phyloP scores from a whole-genome alignment of 2,888 invertebrate species.

The Marronus borbonicus region DNA sequence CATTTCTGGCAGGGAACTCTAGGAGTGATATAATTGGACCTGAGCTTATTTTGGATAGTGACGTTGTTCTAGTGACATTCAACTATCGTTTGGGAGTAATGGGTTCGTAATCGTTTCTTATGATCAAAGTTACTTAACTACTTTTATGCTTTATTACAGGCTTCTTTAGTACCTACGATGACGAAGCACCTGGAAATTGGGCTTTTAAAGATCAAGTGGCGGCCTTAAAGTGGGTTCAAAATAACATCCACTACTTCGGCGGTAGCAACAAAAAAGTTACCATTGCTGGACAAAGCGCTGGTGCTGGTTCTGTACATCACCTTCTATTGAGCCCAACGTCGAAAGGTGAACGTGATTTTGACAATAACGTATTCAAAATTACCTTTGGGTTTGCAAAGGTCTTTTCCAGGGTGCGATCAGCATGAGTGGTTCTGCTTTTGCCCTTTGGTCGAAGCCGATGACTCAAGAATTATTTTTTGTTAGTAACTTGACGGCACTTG shows the following conservation, averaged over 20 bases:
- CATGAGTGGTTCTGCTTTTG: slow-evolving; percentile 71
- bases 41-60: slow-evolving; percentile 72
- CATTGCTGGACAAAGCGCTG: slow-evolving; percentile 72
- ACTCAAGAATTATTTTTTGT: slow-evolving; percentile 60
- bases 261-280: slow-evolving; percentile 70
- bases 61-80: slow-evolving; percentile 71
- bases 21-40: slow-evolving; percentile 70
- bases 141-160: slow-evolving; percentile 60
- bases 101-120: slow-evolving; percentile 57
- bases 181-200: slow-evolving; percentile 71
- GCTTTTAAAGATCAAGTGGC: slow-evolving; percentile 72
- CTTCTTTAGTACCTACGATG: slow-evolving; percentile 71
- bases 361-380: neutral
- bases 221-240: slow-evolving; percentile 70
- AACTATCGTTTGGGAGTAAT: slow-evolving; percentile 69
- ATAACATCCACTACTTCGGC: slow-evolving; percentile 69
- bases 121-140: neutral
- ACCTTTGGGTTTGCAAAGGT: slow-evolving; percentile 55
- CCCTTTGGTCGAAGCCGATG: slow-evolving; percentile 65
- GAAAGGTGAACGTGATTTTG: slow-evolving; percentile 59
- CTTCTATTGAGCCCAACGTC: slow-evolving; percentile 71
- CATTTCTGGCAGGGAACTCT: slow-evolving; percentile 71
- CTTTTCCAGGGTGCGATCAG: slow-evolving; percentile 71
- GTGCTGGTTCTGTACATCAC: slow-evolving; percentile 70
- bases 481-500: slow-evolving; percentile 67